A percentile compares a stretch with the other conserved stretches of the same genome.
Conservation (phyloP, 1,140 invertebrate species). For the Scaptomyza montana region DNA sequence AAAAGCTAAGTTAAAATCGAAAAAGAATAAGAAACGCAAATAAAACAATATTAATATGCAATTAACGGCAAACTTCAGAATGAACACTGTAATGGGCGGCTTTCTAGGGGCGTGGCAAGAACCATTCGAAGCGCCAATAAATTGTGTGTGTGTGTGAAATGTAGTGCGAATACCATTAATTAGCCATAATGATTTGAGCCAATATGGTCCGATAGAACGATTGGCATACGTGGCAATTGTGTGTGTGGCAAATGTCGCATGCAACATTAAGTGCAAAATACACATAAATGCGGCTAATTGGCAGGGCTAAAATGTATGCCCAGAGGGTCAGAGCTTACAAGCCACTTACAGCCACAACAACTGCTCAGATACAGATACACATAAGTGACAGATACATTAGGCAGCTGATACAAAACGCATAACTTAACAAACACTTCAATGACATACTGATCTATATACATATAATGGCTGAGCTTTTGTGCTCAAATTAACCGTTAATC, state of each 20-base stretch:
- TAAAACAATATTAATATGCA: conserved; percentile 75
- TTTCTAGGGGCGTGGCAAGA: conserved; percentile 3
- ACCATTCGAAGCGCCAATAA: conserved; percentile 24
- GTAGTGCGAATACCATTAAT: conserved; percentile 79
- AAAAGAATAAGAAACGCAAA: conserved; percentile 50
- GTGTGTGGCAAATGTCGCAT: conserved; percentile 79
- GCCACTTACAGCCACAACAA: conserved; percentile 16
- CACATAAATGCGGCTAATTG: conserved; percentile 75
- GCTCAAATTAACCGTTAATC: conserved; percentile 77
- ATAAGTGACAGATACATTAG: not conserved
- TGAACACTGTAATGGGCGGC: not conserved
- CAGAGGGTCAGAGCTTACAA: conserved; percentile 49
- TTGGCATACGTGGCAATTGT: conserved; percentile 71
- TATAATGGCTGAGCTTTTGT: too few relatives aligned
- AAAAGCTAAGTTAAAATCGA: conserved; percentile 60
- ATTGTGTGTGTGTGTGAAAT: conserved; percentile 41
- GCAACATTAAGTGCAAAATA: conserved; percentile 74
- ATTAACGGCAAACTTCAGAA: conserved; percentile 47
- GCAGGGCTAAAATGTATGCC: conserved; percentile 50
- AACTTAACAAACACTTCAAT: conserved; percentile 44
- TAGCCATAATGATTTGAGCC: conserved; percentile 63
- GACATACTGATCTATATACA: conserved; percentile 8
- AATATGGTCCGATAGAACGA: conserved; percentile 25
- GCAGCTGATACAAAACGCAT: conserved; percentile 19
- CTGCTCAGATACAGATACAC: conserved; percentile 13